Conservation (phyloP, 2,888 invertebrate genomes). For the Troglohyphantes excavatus region DNA sequence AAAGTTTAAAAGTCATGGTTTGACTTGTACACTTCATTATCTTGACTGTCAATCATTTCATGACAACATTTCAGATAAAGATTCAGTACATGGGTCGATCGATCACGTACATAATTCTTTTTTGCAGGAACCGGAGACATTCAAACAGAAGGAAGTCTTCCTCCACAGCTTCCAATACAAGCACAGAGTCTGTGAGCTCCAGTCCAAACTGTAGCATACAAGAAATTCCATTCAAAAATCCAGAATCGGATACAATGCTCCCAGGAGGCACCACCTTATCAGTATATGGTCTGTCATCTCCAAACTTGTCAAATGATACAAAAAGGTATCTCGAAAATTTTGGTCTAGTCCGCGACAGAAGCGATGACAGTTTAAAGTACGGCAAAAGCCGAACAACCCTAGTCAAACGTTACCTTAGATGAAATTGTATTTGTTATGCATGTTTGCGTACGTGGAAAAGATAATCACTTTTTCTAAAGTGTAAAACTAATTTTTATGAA, state of each 20-base stretch:
- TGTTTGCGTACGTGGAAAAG: background rate
- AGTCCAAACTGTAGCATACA: background rate
- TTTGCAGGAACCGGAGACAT: background rate
- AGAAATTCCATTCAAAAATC: background rate
- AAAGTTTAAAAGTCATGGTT: no score
- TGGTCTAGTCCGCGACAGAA: slow-evolving; percentile 6
- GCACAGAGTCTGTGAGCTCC: background rate
- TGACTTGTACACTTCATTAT: no score
- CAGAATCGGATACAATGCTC: background rate
- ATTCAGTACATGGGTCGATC: no score
- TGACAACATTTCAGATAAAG: no score
- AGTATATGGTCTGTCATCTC: slow-evolving; percentile 44
- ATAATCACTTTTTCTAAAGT: background rate
- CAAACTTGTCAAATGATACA: slow-evolving; percentile 38
- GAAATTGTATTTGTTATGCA: background rate
- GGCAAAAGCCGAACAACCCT: background rate
- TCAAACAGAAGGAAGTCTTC: background rate
- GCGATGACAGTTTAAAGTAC: background rate
- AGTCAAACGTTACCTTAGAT: background rate
- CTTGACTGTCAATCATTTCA: no score
- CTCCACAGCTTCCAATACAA: slow-evolving; percentile 20
- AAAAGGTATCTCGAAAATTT: slow-evolving; percentile 40
- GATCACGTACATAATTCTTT: no score
- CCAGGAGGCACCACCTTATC: slow-evolving; percentile 1
- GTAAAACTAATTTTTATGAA: background rate